Conservation (phyloP, 2,113 vertebrate species). For the Macrotis lagotis region DNA sequence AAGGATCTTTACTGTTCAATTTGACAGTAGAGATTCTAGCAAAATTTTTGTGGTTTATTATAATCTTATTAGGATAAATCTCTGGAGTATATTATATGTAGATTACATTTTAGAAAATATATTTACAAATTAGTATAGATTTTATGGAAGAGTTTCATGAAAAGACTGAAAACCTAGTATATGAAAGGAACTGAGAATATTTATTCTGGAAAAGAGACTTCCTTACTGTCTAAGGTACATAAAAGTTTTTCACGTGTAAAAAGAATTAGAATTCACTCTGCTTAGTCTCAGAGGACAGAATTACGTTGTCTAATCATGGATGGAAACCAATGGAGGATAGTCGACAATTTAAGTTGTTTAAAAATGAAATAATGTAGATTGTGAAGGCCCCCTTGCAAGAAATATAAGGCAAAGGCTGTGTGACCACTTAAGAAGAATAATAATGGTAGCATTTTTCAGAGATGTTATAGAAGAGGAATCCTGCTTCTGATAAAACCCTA, state of each 20-base stretch:
- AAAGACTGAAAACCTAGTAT: neutral
- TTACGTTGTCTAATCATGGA: neutral
- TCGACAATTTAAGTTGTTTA: neutral
- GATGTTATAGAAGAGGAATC: neutral
- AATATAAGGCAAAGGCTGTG: neutral
- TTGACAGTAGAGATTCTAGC: constrained; percentile 87
- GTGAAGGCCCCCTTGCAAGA: neutral
- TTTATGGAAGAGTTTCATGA: neutral
- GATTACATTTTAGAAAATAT: neutral
- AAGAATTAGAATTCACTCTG: neutral
- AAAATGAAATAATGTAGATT: neutral
- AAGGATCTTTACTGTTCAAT: constrained; percentile 93
- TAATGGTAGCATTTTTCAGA: neutral
- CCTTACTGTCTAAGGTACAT: neutral
- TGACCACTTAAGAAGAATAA: neutral
- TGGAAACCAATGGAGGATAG: neutral
- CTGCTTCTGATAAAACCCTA: neutral
- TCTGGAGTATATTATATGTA: neutral
- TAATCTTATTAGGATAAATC: constrained; percentile 80
- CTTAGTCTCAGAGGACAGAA: neutral
- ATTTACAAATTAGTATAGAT: neutral
- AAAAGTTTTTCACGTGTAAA: neutral
- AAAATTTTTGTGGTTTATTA: constrained; percentile 95
- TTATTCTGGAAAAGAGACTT: neutral
- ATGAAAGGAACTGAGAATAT: neutral